Base-by-base conservation (phyloP, 2,888 invertebrate genomes). In the Oscheius sp. region DNA sequence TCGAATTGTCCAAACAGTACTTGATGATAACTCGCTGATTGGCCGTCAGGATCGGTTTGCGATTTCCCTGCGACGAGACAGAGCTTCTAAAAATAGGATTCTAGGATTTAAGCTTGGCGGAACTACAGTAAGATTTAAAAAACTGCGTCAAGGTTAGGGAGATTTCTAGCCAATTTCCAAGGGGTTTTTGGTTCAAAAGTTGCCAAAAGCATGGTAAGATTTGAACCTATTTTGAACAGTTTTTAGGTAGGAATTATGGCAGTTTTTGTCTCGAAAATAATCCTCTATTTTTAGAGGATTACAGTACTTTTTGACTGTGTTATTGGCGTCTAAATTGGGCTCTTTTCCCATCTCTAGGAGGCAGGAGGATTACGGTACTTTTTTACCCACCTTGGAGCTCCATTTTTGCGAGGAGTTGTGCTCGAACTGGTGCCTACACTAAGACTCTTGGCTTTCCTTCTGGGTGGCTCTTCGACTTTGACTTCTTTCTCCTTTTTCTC, bases 1-100 rank as follows among this genome's bases (percentile, higher is more conserved):
- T 82, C 17, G 83, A 70, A 70, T 81, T 83, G 46, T 81, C 78
- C 42, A 83, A 76, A 46, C 82, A 83, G 65, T 78, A 82, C 61
- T 82, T 83, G 73, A 83, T 75, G 64, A 83, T 83, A 45, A 73
- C 57, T 55, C 80, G 63, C 39, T 83, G 82, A 23, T 65, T 72
- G 2, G 67, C 57, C 3, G 73, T 73, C 23, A 82, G 68, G 6
- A 81, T 37, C n/a, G 79, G 79, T 52, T 74, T 75, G 12, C 74
- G 70, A 45, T 72, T 77, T 48, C 77, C 77, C 58, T 77, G 77
- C 8, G 74, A 74, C 0, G 77, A 77, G 42, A 77, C 70, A 2
- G 77, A 77, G 6, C 70, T 33, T 46, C 68, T 68, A 61, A 48
- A 68, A 67, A 50, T 37, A 37, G 15, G 37, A 25, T 17, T 48